phyloP scores from a whole-genome alignment of 2,888 invertebrate species.

The Drosophila hawaiiensis region DNA sequence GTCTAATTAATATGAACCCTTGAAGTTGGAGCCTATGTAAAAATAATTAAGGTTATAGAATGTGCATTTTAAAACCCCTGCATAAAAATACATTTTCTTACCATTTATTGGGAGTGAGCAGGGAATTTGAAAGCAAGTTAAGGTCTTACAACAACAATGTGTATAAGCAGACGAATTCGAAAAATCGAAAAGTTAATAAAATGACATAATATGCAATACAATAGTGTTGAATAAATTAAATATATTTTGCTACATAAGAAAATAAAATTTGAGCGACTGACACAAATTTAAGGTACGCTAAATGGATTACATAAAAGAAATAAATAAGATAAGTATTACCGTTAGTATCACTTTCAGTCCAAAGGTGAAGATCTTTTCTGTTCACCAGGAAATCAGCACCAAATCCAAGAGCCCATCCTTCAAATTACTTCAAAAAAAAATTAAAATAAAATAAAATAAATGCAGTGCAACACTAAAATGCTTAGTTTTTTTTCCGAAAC shows the following conservation, averaged over 20 bases:
- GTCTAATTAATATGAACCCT: slow-evolving; percentile 8
- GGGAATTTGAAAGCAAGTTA: background rate
- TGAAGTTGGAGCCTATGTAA: background rate
- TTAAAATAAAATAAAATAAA: background rate
- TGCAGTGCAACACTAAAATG: background rate
- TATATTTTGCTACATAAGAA: background rate
- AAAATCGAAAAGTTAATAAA: background rate
- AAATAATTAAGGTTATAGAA: slow-evolving; percentile 10
- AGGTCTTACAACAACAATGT: background rate
- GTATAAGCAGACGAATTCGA: background rate
- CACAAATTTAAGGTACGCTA: background rate
- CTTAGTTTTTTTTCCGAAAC: background rate
- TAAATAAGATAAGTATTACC: background rate
- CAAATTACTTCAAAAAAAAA: background rate
- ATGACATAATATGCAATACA: background rate
- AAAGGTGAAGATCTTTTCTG: background rate
- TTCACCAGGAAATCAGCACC: background rate
- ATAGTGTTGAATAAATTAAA: background rate
- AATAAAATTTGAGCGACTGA: background rate
- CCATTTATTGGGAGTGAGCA: background rate
- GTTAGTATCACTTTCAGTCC: background rate
- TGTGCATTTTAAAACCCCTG: background rate
- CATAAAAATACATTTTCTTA: background rate
- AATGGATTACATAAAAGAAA: background rate
- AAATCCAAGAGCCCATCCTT: background rate